Evolutionary conservation across 2,113 vertebrate genomes (phyloP).

Genomic region (Octodon degus): DNA sequence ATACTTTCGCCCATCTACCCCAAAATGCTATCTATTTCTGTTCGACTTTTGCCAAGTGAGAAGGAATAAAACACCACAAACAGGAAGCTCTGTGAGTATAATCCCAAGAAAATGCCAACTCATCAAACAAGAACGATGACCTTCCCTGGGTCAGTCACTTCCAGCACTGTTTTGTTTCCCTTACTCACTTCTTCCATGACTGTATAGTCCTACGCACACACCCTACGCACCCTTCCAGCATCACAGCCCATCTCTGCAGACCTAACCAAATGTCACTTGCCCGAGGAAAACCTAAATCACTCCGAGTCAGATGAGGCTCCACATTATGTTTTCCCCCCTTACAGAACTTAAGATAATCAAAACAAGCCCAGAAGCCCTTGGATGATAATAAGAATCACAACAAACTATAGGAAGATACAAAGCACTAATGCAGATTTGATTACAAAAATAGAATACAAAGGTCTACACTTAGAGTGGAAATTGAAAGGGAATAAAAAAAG

Average conservation of each 20-base stretch:
- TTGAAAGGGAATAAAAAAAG: neutral
- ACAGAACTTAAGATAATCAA: neutral
- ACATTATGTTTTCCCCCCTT: neutral
- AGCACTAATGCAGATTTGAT: neutral
- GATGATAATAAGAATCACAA: neutral
- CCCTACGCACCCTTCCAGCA: neutral
- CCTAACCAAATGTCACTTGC: constrained; percentile 57
- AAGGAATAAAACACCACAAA: neutral
- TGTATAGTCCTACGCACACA: neutral
- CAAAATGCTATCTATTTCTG: neutral
- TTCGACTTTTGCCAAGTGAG: constrained; percentile 19
- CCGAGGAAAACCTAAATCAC: constrained; percentile 53
- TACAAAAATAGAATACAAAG: neutral
- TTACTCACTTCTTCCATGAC: constrained; percentile 15
- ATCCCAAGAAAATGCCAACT: constrained; percentile 19
- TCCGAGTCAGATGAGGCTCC: constrained; percentile 46
- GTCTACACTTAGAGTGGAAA: neutral
- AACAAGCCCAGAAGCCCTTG: neutral
- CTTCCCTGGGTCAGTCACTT: constrained; percentile 19
- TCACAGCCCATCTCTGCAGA: constrained; percentile 51
- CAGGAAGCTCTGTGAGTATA: neutral
- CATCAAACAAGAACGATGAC: neutral
- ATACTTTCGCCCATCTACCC: neutral
- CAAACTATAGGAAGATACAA: neutral
- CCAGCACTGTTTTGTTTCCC: neutral